Conservation (phyloP, 2,888 invertebrate species). For the Tetheella fluctuosa region DNA sequence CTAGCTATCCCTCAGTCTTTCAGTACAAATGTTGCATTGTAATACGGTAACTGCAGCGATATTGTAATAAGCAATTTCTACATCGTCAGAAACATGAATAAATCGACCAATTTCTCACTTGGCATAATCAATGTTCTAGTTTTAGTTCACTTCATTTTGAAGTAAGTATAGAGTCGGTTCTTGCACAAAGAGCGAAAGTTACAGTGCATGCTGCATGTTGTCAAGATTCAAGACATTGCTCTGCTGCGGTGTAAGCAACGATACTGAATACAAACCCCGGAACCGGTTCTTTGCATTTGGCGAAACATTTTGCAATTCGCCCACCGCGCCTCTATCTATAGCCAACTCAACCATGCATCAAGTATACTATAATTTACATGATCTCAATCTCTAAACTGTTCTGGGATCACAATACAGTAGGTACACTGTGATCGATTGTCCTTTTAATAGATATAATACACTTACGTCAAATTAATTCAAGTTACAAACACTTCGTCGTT, state of each 20-base stretch:
- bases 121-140: conserved; percentile 30
- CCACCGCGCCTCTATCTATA: conserved; percentile 28
- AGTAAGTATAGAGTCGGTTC: conserved; percentile 40
- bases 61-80: conserved; percentile 47
- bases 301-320: conserved; percentile 70
- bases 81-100: conserved; percentile 43
- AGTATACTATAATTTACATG: conserved; percentile 25
- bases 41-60: conserved; percentile 33
- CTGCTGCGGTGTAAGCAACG: conserved; percentile 24
- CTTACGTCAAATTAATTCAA: neutral
- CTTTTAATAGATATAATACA: neutral
- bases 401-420: neutral
- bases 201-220: conserved; percentile 37
- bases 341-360: conserved; percentile 21
- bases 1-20: too few species aligned
- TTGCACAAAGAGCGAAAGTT: conserved; percentile 62
- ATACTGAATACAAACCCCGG: conserved; percentile 35
- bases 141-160: conserved; percentile 21
- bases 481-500: neutral
- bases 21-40: conserved; percentile 34
- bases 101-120: conserved; percentile 59
- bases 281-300: conserved; percentile 70
- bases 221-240: conserved; percentile 45
- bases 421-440: neutral
- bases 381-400: neutral